A percentile compares a stretch with the other conserved stretches of the same genome.
Evolutionary conservation across 2,797 vertebrate species (phyloP).

Genomic region (Xenentodon cancila): DNA sequence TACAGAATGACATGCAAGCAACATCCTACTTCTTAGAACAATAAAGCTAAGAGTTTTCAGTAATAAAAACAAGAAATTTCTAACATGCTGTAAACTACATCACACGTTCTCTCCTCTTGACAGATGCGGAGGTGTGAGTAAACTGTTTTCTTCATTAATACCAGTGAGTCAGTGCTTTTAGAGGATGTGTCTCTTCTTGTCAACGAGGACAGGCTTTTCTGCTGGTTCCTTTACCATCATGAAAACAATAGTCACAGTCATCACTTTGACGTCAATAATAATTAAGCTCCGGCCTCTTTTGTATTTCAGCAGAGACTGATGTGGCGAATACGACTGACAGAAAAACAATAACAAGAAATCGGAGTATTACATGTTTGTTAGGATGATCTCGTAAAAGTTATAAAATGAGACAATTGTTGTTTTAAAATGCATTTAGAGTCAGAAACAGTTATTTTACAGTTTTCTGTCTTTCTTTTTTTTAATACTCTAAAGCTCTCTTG

Average conservation of each 20-base stretch:
- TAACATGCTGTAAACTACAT: background rate
- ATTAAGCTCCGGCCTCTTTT: slow-evolving; percentile 49
- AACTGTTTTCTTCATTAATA: slow-evolving; percentile 31
- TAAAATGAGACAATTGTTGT: slow-evolving; percentile 8
- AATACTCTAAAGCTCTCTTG: background rate
- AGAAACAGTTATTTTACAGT: background rate
- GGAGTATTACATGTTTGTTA: slow-evolving; percentile 14
- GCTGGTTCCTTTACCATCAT: slow-evolving; percentile 42
- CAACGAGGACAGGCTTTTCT: slow-evolving; percentile 27
- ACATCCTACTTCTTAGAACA: background rate
- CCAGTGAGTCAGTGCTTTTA: slow-evolving; percentile 37
- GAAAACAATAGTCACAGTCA: slow-evolving; percentile 56
- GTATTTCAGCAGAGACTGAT: slow-evolving; percentile 33
- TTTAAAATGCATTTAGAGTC: background rate
- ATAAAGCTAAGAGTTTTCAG: background rate
- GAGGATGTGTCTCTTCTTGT: slow-evolving; percentile 40
- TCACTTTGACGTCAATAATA: slow-evolving; percentile 57
- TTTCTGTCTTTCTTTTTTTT: background rate
- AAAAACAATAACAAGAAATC: slow-evolving; percentile 15
- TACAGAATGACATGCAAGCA: background rate
- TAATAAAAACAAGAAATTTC: background rate
- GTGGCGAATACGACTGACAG: slow-evolving; percentile 17
- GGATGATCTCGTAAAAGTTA: slow-evolving; percentile 21
- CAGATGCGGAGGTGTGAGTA: slow-evolving; percentile 28
- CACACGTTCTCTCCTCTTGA: background rate